Percentiles rank a stretch among this genome's conserved stretches.
Conservation (phyloP, 2,113 vertebrate species). For the Platichthys flesus region DNA sequence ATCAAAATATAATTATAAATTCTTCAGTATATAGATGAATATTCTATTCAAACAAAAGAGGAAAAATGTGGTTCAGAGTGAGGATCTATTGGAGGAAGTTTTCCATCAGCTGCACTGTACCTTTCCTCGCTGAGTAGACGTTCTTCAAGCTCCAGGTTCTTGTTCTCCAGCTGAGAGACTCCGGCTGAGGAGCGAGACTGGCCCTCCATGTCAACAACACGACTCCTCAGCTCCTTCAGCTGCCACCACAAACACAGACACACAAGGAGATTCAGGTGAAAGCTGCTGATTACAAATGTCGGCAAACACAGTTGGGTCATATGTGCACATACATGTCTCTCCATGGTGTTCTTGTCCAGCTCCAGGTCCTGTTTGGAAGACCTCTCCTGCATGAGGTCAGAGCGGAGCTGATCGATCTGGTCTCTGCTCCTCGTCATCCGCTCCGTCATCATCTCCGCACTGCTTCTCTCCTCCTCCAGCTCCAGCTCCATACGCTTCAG, state of each 20-base stretch:
- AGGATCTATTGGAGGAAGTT: background rate
- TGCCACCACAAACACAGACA: slow-evolving; percentile 52
- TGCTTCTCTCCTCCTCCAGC: slow-evolving; percentile 91
- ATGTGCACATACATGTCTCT: slow-evolving; percentile 86
- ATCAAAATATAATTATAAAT: too few species aligned
- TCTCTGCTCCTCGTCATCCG: slow-evolving; percentile 88
- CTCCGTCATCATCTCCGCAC: slow-evolving; percentile 89
- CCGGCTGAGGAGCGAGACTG: slow-evolving; percentile 85
- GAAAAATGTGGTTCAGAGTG: background rate
- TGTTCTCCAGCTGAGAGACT: slow-evolving; percentile 89
- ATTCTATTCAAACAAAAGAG: background rate
- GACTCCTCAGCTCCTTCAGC: slow-evolving; percentile 92
- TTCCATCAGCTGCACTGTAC: slow-evolving; percentile 46
- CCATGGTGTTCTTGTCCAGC: slow-evolving; percentile 93
- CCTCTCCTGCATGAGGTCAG: slow-evolving; percentile 93
- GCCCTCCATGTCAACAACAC: slow-evolving; percentile 89
- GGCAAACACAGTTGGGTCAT: background rate
- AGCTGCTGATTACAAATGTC: background rate
- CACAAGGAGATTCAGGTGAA: background rate
- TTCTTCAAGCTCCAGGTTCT: slow-evolving; percentile 89
- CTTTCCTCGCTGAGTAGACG: slow-evolving; percentile 89
- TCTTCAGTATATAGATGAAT: background rate
- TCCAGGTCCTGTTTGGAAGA: slow-evolving; percentile 93
- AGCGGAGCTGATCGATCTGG: slow-evolving; percentile 92
- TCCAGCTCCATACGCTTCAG: slow-evolving; percentile 88